These are phyloP conservation scores for Lycia hirtaria DNA, from an alignment of 2,888 invertebrate genomes.

Conservation along the genomic window DNA sequence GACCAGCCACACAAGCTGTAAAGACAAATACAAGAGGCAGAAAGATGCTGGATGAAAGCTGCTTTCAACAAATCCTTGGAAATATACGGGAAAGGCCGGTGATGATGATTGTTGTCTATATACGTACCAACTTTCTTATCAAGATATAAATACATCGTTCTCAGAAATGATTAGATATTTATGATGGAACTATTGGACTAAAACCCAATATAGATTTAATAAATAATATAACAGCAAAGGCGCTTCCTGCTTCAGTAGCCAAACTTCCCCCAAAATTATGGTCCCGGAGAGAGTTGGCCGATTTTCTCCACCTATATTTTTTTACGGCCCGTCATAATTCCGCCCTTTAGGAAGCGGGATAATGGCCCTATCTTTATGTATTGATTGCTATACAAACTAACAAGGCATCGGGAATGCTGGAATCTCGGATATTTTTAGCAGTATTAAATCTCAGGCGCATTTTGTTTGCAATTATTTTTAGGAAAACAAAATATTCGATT, in stretches of 20 bases:
- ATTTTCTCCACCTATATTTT: slow-evolving; percentile 34
- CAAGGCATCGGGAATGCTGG: slow-evolving; percentile 22
- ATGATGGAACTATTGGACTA: neutral
- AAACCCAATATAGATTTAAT: neutral
- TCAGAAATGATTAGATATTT: no score
- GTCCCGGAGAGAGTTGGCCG: slow-evolving; percentile 22
- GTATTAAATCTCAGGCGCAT: neutral
- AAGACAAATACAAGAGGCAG: no score
- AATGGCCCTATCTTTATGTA: slow-evolving; percentile 27
- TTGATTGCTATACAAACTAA: slow-evolving; percentile 40
- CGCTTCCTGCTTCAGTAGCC: slow-evolving; percentile 5
- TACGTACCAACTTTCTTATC: no score
- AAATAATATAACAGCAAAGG: neutral
- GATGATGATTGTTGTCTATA: no score
- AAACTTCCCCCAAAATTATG: slow-evolving; percentile 13
- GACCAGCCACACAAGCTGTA: no score
- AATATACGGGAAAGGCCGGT: no score
- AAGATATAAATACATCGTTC: no score
- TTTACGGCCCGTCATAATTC: slow-evolving; percentile 33
- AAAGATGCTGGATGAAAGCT: no score
- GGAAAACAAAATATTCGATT: no score
- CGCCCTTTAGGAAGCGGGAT: slow-evolving; percentile 26
- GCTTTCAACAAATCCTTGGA: no score
- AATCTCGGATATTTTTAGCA: neutral
- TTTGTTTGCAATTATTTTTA: no score